Evolutionary conservation across 1,140 invertebrate genomes (phyloP), one percentile per base, ranked within the genome.

Genomic region (Sminthurides bifidus): DNA sequence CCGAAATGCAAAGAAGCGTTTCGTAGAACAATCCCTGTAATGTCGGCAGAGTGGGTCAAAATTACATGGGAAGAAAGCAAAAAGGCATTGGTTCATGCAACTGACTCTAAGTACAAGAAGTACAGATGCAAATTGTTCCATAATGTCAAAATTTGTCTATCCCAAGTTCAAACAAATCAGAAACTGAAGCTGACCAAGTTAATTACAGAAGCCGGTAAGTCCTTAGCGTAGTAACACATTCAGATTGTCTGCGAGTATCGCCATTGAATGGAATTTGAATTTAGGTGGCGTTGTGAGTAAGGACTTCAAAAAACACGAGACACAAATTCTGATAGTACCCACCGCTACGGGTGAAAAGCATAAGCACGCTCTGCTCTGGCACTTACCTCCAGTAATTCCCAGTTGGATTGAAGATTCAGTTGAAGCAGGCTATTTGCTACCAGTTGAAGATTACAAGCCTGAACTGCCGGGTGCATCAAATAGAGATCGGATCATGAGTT

Each of bases 401-500:
- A 72, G 81, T 15, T 94, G 90, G 89, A 72, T 93, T 30, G 77
- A 76, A 56, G 83, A 90, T 24, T 88, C 84, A 43, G 72, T 85
- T 1, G 72, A 78, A 41, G 76, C 77, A 27, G 86, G 87, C 1
- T 83, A 81, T 61, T 81, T 85, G 12, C 65, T 87, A 33, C 79
- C 84, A n/a, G 76, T 81, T 52, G 71, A 76, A 6, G 68, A 78
- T 29, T 92, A 35, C 19, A 49, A 87, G 46, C 29, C 29, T 10
- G 6, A 19, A n/a, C 8, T n/a, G 23, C 46, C 19, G 23, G 14
- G 15, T n/a, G 23, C 29, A 15, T 49, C 8, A 33, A 31, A 6
- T 10, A n/a, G 35, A 37, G 12, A 14, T n/a, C 35, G n/a, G n/a
- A n/a, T n/a, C n/a, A n/a, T 12, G n/a, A 12, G n/a, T n/a, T 43